phyloP scores from a whole-genome alignment of 2,888 invertebrate species.

The Drosophila anceps region DNA sequence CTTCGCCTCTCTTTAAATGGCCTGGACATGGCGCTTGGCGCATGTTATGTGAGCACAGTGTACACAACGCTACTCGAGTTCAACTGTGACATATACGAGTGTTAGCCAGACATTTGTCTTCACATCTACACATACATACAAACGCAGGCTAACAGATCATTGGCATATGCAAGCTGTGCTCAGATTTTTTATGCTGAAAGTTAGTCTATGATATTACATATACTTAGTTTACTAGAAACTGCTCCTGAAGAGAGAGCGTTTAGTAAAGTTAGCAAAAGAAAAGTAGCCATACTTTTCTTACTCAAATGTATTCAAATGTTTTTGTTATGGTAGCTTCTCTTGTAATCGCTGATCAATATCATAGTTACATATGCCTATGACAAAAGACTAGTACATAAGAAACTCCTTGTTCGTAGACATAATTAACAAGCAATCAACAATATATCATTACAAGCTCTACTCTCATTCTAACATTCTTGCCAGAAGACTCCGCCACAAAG shows the following conservation, averaged over 20 bases:
- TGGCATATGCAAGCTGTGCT: not conserved
- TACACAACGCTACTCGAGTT: constrained; percentile 1
- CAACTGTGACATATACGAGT: constrained; percentile 4
- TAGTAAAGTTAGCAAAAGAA: no score
- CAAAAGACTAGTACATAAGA: no score
- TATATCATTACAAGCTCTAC: not conserved
- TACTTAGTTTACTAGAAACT: no score
- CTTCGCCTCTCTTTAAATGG: constrained; percentile 45
- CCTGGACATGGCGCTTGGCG: constrained; percentile 19
- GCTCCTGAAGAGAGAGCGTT: no score
- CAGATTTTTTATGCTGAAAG: constrained; percentile 1
- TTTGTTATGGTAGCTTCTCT: not conserved
- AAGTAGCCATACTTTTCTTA: no score
- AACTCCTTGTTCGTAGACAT: no score
- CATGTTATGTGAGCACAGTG: constrained; percentile 39
- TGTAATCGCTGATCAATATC: no score
- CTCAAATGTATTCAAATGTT: not conserved
- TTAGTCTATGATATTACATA: not conserved
- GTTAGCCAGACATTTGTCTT: not conserved
- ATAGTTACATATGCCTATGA: no score
- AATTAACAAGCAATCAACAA: not conserved
- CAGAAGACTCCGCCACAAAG: not conserved
- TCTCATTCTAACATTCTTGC: not conserved
- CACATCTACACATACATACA: not conserved
- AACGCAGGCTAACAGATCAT: not conserved